A percentile compares a stretch with the other conserved stretches of the same genome.
Evolutionary conservation across 2,888 invertebrate genomes (phyloP).

Genomic region (Saturnia pavonia): DNA sequence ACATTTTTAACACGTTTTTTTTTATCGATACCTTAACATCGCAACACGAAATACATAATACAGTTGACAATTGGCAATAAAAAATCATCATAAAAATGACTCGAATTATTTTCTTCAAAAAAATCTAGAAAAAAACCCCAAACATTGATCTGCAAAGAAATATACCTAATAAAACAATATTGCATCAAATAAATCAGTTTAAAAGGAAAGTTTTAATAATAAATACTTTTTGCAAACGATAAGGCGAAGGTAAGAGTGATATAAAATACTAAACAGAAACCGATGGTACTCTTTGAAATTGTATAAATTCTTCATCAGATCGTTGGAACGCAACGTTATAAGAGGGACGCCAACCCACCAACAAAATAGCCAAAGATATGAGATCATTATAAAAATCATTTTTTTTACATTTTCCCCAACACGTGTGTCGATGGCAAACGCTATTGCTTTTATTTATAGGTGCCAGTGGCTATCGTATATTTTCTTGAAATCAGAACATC

Average conservation of each 20-base stretch:
- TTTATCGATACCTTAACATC: not conserved
- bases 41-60: not conserved
- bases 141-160: not conserved
- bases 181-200: constrained; percentile 19
- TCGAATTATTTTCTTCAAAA: not conserved
- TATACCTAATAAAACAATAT: not conserved
- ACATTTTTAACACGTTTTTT: not conserved
- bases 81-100: not conserved
- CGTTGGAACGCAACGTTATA: constrained; percentile 49
- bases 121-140: not conserved
- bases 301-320: constrained; percentile 50
- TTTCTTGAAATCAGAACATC: not conserved
- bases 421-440: constrained; percentile 18
- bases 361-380: constrained; percentile 25
- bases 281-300: constrained; percentile 8
- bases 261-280: constrained; percentile 14
- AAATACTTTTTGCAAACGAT: constrained; percentile 17
- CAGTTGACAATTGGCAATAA: not conserved
- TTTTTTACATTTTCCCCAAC: constrained; percentile 3
- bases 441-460: constrained; percentile 14
- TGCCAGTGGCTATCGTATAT: constrained; percentile 7
- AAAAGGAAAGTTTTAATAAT: constrained; percentile 17
- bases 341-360: constrained; percentile 52
- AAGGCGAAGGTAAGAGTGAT: constrained; percentile 13
- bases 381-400: constrained; percentile 14